Base-by-base conservation (phyloP, 2,113 vertebrate genomes). In the Dendropsophus ebraccatus region DNA sequence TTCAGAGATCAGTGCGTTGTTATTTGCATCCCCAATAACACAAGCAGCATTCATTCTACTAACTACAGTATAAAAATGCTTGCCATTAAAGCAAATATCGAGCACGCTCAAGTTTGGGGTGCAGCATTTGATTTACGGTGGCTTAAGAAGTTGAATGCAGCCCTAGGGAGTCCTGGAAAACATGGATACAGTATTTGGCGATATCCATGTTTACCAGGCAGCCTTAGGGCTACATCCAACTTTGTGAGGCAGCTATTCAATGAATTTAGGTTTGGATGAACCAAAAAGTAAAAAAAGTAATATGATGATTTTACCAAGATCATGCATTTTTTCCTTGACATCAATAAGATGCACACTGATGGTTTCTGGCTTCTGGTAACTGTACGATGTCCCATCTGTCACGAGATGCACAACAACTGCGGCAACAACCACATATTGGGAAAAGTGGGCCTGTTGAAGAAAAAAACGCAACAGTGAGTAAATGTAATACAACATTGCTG, bases 321-420 rank as follows among this genome's bases (percentile, higher is more conserved):
- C 96, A 0, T 99, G 98, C 85, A 92, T 95, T 87, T 94, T 94
- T 69, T 97, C 95, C 89, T 96, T 97, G 88, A 96, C 98, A 89
- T 99, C 98, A 86, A 98, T 90, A 84, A 99, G 92, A 88, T 97
- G 96, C 65, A 99, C 96, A 2, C 94, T 95, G 12, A 99, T 96
- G 72, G 96, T 96, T 89, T 97, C 97, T 89, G 99, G 97, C 70
- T 96, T 97, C 90, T 98, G 96, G 89, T 98, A 97, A 14, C 96
- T 91, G 83, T 96, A 96, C 81, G 93, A 92, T 1, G 97, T 98
- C 37, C 98, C 98, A 81, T 99, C 98, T 0, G 97, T 96, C 30
- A 98, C 96, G 88, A 99, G 91, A 90, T 99, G 96, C 80, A 99
- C 94, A 23, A 99, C 96, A 50, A 98, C 97, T 21, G 98, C 97